Evolutionary conservation across 1,140 invertebrate species (phyloP).

Genomic region (Drosophila chauvacae): DNA sequence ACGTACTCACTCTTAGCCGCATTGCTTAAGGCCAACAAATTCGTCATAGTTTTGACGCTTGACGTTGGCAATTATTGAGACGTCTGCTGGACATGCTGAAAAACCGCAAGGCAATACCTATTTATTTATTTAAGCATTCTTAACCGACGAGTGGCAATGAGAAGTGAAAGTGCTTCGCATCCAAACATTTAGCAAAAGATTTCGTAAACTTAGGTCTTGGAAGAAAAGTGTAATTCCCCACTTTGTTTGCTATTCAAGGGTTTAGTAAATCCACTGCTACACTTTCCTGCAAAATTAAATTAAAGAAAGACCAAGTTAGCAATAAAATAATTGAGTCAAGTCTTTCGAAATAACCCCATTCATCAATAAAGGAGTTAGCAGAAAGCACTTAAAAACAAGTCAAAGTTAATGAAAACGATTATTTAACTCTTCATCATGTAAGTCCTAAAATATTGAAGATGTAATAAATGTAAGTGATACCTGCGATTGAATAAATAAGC

Average conservation of each 20-base stretch:
- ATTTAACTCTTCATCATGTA: neutral
- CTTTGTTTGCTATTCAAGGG: too few species aligned
- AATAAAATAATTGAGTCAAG: neutral
- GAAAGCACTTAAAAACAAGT: neutral
- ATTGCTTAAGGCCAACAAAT: constrained; percentile 30
- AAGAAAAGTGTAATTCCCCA: too few species aligned
- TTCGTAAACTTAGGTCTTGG: neutral
- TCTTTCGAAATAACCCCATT: neutral
- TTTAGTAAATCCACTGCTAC: too few species aligned
- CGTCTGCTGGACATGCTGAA: constrained; percentile 4
- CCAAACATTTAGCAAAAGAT: neutral
- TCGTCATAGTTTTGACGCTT: constrained; percentile 13
- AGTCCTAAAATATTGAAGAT: too few species aligned
- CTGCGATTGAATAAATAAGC: neutral
- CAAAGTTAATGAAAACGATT: neutral
- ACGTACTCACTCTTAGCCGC: constrained; percentile 13
- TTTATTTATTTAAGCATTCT: constrained; percentile 20
- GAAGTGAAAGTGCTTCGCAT: constrained; percentile 27
- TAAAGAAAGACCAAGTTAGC: too few species aligned
- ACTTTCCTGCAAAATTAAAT: neutral
- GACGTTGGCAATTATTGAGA: constrained; percentile 28
- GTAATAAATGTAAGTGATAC: neutral
- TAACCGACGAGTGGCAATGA: neutral
- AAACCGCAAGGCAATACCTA: constrained; percentile 10
- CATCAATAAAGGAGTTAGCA: neutral